These are phyloP conservation scores for Archips xylosteana DNA, from an alignment of 2,888 invertebrate genomes.

Conservation along the genomic window DNA sequence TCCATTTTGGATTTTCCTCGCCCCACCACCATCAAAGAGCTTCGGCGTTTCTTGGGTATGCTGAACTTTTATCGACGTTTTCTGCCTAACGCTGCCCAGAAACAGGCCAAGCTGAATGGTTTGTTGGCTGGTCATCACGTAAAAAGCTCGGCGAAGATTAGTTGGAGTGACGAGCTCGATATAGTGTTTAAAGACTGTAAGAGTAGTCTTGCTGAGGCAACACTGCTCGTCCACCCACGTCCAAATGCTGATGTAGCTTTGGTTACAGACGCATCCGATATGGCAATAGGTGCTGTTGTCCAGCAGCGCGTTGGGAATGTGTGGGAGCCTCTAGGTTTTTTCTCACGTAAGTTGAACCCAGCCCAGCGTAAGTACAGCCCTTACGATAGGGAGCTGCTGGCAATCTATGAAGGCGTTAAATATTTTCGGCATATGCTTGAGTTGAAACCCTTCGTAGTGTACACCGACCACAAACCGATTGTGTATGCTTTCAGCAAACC, in stretches of 20 bases:
- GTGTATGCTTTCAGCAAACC: constrained; percentile 10
- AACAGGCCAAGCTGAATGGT: constrained; percentile 10
- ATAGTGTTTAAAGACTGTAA: not conserved
- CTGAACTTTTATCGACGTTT: constrained; percentile 20
- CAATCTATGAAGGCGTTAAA: constrained; percentile 50
- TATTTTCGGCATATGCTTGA: constrained; percentile 5
- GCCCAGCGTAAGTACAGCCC: constrained; percentile 57
- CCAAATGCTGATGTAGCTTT: constrained; percentile 2
- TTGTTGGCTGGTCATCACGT: not conserved
- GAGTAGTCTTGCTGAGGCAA: not conserved
- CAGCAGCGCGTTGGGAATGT: not conserved
- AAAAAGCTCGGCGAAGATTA: constrained; percentile 35
- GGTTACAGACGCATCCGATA: not conserved
- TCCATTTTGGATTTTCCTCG: constrained; percentile 8
- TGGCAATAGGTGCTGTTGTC: not conserved
- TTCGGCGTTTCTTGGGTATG: constrained; percentile 28
- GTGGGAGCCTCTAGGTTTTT: constrained; percentile 47
- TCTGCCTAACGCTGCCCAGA: constrained; percentile 4
- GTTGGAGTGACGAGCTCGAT: constrained; percentile 35
- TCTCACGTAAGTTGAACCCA: constrained; percentile 52
- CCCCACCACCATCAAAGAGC: constrained; percentile 17
- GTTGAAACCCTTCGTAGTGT: constrained; percentile 1
- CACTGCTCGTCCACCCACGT: not conserved
- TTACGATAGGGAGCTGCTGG: constrained; percentile 60
- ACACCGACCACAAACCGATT: constrained; percentile 13